Evolutionary conservation across 2,888 invertebrate species (phyloP).

Genomic region (Macrosoma leucophasiata): DNA sequence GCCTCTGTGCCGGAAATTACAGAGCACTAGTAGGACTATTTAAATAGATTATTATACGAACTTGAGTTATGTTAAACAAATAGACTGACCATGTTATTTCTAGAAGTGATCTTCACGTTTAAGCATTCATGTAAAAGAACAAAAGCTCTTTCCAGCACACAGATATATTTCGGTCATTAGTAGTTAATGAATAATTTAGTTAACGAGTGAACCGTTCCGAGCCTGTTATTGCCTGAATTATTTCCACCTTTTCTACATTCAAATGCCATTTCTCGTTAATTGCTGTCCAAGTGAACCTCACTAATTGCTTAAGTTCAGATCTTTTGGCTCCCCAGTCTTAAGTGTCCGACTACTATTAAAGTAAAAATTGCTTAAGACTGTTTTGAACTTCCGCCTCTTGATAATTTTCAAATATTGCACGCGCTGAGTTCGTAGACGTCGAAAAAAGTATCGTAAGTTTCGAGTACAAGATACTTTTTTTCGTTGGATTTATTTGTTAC

Average conservation of each 20-base stretch:
- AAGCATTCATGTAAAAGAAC: no score
- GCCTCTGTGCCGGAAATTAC: no score
- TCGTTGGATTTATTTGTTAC: no score
- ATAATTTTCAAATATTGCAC: slow-evolving; percentile 44
- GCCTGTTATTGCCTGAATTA: slow-evolving; percentile 68
- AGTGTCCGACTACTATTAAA: slow-evolving; percentile 66
- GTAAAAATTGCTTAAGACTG: slow-evolving; percentile 62
- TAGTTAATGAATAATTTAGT: slow-evolving; percentile 67
- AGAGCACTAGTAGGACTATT: no score
- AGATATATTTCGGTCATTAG: slow-evolving; percentile 61
- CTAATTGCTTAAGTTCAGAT: slow-evolving; percentile 74
- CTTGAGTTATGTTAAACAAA: no score
- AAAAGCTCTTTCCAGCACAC: no score
- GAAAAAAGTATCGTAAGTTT: slow-evolving; percentile 26
- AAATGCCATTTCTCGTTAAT: slow-evolving; percentile 71
- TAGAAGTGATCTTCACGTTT: no score
- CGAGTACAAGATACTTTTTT: slow-evolving; percentile 12
- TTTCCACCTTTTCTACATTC: slow-evolving; percentile 67
- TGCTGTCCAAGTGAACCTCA: slow-evolving; percentile 70
- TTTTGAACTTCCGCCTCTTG: slow-evolving; percentile 55
- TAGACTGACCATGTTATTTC: no score
- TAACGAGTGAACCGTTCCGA: slow-evolving; percentile 52
- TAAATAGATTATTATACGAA: no score
- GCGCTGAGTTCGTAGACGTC: slow-evolving; percentile 25
- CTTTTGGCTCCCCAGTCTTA: slow-evolving; percentile 64